phyloP scores from a whole-genome alignment of 1,140 invertebrate genomes.

The Drosophila santomea region DNA sequence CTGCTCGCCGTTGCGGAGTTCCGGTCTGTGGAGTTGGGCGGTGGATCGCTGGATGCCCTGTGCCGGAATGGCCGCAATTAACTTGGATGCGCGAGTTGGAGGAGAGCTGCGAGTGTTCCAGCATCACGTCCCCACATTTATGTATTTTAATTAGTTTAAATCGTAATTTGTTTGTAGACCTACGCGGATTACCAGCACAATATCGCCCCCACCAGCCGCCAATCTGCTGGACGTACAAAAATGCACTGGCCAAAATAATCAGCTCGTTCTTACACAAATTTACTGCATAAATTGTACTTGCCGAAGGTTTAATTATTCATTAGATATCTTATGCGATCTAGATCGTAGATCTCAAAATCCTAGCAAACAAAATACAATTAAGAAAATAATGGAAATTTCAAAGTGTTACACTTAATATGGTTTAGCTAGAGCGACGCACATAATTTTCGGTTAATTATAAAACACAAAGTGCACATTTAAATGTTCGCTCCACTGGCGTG shows the following conservation, averaged over 20 bases:
- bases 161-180: slow-evolving; percentile 46
- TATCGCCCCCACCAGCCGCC: slow-evolving; percentile 22
- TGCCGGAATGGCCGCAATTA: slow-evolving; percentile 58
- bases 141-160: slow-evolving; percentile 74
- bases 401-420: too few relatives aligned
- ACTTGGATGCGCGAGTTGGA: slow-evolving; percentile 33
- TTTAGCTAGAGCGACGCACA: slow-evolving; percentile 4
- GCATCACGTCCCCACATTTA: slow-evolving; percentile 42
- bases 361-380: too few relatives aligned
- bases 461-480: slow-evolving; percentile 59
- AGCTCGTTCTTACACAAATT: too few relatives aligned
- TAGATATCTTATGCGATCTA: too few relatives aligned
- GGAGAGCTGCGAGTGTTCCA: slow-evolving; percentile 14
- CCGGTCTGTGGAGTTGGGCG: slow-evolving; percentile 51
- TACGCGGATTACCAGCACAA: slow-evolving; percentile 28
- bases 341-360: too few relatives aligned
- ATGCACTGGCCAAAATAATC: slow-evolving; percentile 15
- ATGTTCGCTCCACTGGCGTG: slow-evolving; percentile 30
- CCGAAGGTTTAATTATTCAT: too few relatives aligned
- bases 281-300: background rate
- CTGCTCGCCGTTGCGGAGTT: slow-evolving; percentile 69
- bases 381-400: too few relatives aligned
- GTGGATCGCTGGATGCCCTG: slow-evolving; percentile 28
- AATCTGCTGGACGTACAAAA: slow-evolving; percentile 1
- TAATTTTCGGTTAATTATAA: slow-evolving; percentile 64